Evolutionary conservation across 2,797 vertebrate species (phyloP), one percentile per base, ranked within the genome.

Genomic region (Salarias fasciatus): DNA sequence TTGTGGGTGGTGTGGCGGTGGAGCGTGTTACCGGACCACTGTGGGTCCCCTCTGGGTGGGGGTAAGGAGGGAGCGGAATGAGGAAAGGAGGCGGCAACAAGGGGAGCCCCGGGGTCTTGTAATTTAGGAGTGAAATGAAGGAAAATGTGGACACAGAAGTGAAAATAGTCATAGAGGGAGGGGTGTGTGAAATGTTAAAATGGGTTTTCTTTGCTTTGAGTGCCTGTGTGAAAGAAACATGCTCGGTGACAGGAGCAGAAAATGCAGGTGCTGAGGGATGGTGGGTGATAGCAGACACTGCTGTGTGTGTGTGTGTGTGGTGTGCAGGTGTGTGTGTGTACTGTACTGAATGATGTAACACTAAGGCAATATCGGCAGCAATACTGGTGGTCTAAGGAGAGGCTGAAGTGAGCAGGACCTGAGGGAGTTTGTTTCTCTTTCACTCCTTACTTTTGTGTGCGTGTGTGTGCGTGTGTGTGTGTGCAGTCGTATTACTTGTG

Each of bases 281-380:
- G 8, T 11, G 8, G 36, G 9, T 35, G 36, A 38, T 38, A 11
- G 36, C 1, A 11, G 36, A 4, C 7, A 8, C 4, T 11, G 36
- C 1, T 38, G 3, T 11, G 9, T 28, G 43, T 41, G 35, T 10
- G 41, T 38, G 29, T 28, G 33, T 18, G 30, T 45, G 64, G 64
- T 47, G 33, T 53, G 14, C 29, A 31, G 13, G 41, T 12, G 50
- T 48, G 13, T 53, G 45, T 53, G 5, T 15, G 52, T 30, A 14
- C 56, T 52, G 40, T 57, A 28, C 50, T 81, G 79, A 79, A 68
- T 86, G 86, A 85, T 91, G 88, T 86, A 86, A 89, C 69, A 70
- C 49, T 11, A 28, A 76, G 51, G 88, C 84, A 92, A 91, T 90
- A 86, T 90, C 79, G 72, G 71, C 49, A 33, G 82, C 74, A 86